Evolutionary conservation across 1,140 invertebrate species (phyloP).

Genomic region (Drusus annulatus): DNA sequence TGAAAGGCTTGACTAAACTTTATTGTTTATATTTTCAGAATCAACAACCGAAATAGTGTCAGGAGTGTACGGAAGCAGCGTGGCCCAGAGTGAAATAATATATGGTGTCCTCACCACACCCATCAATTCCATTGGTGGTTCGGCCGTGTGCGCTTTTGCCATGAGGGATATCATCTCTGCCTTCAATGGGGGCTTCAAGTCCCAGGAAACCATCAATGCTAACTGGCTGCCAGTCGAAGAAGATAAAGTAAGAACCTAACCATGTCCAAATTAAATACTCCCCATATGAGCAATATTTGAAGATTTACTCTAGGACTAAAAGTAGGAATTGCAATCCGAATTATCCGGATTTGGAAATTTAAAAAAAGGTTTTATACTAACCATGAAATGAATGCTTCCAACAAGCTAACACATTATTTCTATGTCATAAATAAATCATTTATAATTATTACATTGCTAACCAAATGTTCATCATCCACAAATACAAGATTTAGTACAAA

Average conservation of each 20-base stretch:
- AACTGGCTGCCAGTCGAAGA: slow-evolving; percentile 91
- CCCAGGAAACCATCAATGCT: slow-evolving; percentile 91
- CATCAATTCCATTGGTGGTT: slow-evolving; percentile 94
- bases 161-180: slow-evolving; percentile 90
- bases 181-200: slow-evolving; percentile 94
- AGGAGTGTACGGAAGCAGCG: slow-evolving; percentile 81
- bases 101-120: slow-evolving; percentile 98
- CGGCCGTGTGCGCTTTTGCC: slow-evolving; percentile 95
- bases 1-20: background rate
- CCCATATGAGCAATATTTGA: background rate
- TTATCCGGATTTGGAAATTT: too few species aligned
- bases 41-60: slow-evolving; percentile 71
- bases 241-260: slow-evolving; percentile 69
- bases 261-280: background rate
- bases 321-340: background rate
- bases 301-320: background rate
- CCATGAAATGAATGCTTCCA: too few species aligned
- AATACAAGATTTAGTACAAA: too few species aligned
- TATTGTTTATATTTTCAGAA: slow-evolving; percentile 62
- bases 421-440: too few species aligned
- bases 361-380: too few species aligned
- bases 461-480: too few species aligned
- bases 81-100: slow-evolving; percentile 85
- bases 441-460: too few species aligned
- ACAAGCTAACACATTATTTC: too few species aligned